Evolutionary conservation across 2,888 invertebrate genomes (phyloP).

Genomic region (Cloeon dipterum): DNA sequence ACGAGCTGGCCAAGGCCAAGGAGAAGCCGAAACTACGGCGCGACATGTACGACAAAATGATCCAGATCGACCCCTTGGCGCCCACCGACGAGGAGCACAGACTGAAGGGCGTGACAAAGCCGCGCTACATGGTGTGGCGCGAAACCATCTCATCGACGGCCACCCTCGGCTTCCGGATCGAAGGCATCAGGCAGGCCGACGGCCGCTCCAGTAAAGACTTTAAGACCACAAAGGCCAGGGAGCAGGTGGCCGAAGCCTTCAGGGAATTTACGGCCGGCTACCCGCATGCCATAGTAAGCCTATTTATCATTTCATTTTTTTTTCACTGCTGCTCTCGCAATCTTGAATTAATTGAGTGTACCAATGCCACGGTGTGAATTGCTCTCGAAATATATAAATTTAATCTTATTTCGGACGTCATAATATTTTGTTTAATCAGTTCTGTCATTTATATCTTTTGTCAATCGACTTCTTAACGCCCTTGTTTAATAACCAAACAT

Average conservation of each 20-base stretch:
- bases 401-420: neutral
- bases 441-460: no score
- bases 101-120: conserved; percentile 80
- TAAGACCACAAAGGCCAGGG: conserved; percentile 73
- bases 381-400: neutral
- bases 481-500: no score
- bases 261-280: conserved; percentile 58
- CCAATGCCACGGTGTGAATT: neutral
- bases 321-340: no score
- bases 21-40: conserved; percentile 76
- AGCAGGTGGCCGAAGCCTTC: conserved; percentile 52
- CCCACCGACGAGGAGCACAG: conserved; percentile 78
- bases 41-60: conserved; percentile 97
- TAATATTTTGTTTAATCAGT: neutral
- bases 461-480: no score
- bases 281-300: conserved; percentile 52
- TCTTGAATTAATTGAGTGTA: no score
- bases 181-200: conserved; percentile 75
- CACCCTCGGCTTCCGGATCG: conserved; percentile 86
- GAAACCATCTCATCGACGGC: conserved; percentile 96
- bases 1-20: conserved; percentile 83
- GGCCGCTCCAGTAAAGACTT: conserved; percentile 87
- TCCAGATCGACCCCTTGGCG: conserved; percentile 71
- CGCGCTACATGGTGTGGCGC: conserved; percentile 87
- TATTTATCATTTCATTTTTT: neutral